phyloP scores from a whole-genome alignment of 2,113 vertebrate genomes.

The Baryphthengus martii region DNA sequence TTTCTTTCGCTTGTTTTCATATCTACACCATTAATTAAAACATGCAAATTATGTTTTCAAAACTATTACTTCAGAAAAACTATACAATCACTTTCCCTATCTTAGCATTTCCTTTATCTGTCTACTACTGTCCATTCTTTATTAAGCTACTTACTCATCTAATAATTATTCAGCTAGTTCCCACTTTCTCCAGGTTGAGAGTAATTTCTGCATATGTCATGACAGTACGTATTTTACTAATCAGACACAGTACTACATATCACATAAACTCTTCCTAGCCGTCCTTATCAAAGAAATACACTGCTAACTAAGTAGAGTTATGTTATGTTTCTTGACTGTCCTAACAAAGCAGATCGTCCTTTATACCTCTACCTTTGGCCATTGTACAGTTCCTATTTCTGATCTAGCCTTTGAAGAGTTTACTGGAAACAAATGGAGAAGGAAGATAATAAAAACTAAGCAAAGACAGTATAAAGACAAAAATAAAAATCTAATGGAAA shows the following conservation, averaged over 20 bases:
- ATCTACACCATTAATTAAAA: background rate
- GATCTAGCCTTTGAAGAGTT: background rate
- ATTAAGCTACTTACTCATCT: background rate
- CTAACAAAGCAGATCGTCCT: background rate
- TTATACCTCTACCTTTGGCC: background rate
- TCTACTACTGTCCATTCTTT: background rate
- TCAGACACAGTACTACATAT: background rate
- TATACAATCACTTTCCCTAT: background rate
- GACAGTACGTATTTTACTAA: background rate
- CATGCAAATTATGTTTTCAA: background rate
- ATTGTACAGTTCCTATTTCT: background rate
- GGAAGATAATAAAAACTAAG: background rate
- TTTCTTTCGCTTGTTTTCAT: background rate
- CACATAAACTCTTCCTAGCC: background rate
- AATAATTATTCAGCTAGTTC: background rate
- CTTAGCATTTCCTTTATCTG: background rate
- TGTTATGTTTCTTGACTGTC: background rate
- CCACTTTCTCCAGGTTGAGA: background rate
- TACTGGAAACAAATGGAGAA: background rate
- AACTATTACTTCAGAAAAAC: background rate
- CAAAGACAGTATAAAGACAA: background rate
- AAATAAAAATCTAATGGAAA: background rate
- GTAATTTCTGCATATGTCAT: background rate
- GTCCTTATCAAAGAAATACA: background rate
- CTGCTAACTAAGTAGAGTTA: background rate